phyloP scores from a whole-genome alignment of 1,140 invertebrate genomes.

The Lasioglossum baleicum region DNA sequence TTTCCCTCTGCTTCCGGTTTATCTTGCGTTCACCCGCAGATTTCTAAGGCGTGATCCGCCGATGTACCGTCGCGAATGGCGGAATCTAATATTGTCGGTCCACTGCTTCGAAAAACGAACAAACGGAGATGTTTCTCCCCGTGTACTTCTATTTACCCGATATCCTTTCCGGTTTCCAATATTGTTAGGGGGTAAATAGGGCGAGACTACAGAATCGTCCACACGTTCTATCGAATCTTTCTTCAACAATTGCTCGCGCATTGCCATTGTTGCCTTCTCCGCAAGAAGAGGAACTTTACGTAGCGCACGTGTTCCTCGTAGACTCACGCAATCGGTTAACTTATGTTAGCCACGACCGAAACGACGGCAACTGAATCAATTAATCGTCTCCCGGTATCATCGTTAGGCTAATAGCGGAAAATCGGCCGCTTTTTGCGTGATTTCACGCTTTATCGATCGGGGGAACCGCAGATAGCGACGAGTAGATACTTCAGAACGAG shows the following conservation, averaged over 20 bases:
- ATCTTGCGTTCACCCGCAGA: too few relatives aligned
- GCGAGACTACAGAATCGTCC: background rate
- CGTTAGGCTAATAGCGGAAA: background rate
- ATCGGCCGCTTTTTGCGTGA: background rate
- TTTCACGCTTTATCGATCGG: background rate
- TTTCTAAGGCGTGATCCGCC: too few relatives aligned
- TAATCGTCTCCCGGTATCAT: background rate
- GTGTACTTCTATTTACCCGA: background rate
- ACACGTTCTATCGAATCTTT: background rate
- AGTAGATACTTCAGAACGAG: slow-evolving; percentile 1
- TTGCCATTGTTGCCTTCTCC: background rate
- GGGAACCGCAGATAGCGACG: background rate
- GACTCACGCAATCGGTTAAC: too few relatives aligned
- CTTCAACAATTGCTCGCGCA: background rate
- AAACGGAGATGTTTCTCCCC: background rate
- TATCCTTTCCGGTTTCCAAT: background rate
- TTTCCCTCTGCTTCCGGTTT: too few relatives aligned
- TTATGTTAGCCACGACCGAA: too few relatives aligned
- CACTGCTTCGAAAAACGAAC: background rate
- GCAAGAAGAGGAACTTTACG: background rate
- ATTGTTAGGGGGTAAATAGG: background rate
- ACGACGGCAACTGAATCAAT: background rate
- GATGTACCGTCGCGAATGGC: too few relatives aligned
- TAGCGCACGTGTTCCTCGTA: background rate
- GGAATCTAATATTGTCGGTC: too few relatives aligned